Evolutionary conservation across 2,888 invertebrate genomes (phyloP).

Genomic region (Melipona bicolor): DNA sequence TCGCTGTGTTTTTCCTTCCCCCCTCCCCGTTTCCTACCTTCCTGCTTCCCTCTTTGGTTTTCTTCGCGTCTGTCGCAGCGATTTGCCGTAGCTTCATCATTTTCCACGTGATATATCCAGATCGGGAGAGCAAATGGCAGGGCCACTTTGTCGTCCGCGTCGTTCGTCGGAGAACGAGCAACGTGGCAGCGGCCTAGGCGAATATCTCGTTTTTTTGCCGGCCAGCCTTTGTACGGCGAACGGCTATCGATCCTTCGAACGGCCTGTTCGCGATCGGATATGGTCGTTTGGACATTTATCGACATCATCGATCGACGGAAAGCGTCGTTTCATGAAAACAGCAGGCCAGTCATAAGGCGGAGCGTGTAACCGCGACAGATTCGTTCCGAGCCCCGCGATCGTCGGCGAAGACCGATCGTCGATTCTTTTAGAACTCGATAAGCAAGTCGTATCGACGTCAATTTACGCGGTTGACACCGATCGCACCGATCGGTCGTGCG

Average conservation of each 20-base stretch:
- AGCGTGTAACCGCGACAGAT: not conserved
- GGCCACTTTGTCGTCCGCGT: constrained; percentile 42
- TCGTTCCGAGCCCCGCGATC: not conserved
- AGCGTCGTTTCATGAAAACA: constrained; percentile 62
- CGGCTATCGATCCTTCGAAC: constrained; percentile 45
- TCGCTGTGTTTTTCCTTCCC: not conserved
- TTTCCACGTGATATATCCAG: constrained; percentile 37
- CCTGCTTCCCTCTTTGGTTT: not conserved
- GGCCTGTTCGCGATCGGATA: constrained; percentile 48
- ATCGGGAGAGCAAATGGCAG: constrained; percentile 31
- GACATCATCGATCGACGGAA: constrained; percentile 36
- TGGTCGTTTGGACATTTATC: constrained; percentile 59
- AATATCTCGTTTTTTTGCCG: constrained; percentile 49
- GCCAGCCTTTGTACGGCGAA: constrained; percentile 13
- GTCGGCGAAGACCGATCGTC: constrained; percentile 19
- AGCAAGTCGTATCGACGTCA: constrained; percentile 61
- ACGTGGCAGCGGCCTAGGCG: constrained; percentile 20
- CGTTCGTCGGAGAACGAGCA: constrained; percentile 19
- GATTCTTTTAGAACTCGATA: constrained; percentile 46
- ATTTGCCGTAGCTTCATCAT: constrained; percentile 29
- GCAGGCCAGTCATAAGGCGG: constrained; percentile 50
- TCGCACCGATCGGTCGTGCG: constrained; percentile 42
- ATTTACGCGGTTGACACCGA: constrained; percentile 62
- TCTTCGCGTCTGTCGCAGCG: constrained; percentile 1
- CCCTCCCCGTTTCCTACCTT: not conserved